Conservation (phyloP, 2,888 invertebrate genomes). For the Dugesia japonica region DNA sequence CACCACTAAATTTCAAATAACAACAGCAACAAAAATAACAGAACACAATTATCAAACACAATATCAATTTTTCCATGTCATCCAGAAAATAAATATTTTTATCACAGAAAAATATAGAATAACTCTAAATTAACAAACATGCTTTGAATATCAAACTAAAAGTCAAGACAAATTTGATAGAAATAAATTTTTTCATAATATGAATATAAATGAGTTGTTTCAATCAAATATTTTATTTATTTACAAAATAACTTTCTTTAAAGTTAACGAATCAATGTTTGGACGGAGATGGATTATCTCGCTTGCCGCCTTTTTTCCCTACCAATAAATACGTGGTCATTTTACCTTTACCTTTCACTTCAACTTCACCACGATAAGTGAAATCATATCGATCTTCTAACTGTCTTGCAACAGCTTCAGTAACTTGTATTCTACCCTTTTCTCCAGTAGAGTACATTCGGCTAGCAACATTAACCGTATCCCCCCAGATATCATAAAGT, state of each 20-base stretch:
- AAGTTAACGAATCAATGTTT: neutral
- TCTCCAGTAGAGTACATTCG: conserved; percentile 92
- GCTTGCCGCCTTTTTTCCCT: neutral
- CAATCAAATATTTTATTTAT: neutral
- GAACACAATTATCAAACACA: no score
- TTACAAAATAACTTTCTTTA: neutral
- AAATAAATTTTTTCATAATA: neutral
- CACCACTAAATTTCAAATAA: neutral
- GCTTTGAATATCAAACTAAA: neutral
- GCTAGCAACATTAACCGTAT: conserved; percentile 87
- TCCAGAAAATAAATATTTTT: neutral
- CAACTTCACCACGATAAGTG: conserved; percentile 76
- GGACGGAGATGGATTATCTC: neutral
- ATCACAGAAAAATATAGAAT: conserved; percentile 1
- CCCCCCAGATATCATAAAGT: conserved; percentile 94
- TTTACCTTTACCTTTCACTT: conserved; percentile 85
- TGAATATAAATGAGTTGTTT: neutral
- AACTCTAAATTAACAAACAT: neutral
- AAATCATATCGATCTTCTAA: conserved; percentile 65
- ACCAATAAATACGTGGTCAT: conserved; percentile 69
- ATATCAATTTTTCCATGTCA: no score
- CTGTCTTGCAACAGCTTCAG: conserved; percentile 49
- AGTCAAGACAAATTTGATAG: neutral
- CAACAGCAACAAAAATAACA: no score
- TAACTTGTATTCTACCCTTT: conserved; percentile 39